These are phyloP conservation scores for Microcaecilia unicolor DNA, from an alignment of 2,797 vertebrate species.

Conservation along the genomic window DNA sequence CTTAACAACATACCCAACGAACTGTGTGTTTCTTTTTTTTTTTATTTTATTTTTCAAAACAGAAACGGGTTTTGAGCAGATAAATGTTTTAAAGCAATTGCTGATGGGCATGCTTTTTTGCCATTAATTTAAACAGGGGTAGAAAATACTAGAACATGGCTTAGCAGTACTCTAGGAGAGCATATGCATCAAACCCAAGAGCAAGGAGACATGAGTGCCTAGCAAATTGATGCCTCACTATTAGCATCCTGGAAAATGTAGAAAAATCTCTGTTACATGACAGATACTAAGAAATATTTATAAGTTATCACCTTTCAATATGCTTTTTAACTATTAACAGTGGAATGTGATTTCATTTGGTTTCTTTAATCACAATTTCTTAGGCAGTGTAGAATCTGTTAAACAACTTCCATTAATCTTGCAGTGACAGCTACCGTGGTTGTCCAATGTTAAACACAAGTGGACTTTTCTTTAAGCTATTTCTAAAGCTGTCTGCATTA, in stretches of 20 bases:
- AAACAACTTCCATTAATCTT: constrained; percentile 51
- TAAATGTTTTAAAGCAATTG: constrained; percentile 34
- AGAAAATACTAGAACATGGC: constrained; percentile 43
- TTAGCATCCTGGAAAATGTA: constrained; percentile 30
- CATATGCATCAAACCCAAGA: constrained; percentile 25
- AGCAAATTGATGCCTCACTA: too few species aligned
- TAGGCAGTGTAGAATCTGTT: constrained; percentile 48
- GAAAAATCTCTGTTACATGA: too few species aligned
- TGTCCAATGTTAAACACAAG: constrained; percentile 55
- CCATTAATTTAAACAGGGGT: constrained; percentile 53
- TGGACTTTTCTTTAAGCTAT: constrained; percentile 58
- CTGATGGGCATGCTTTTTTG: constrained; percentile 43
- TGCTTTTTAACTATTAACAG: constrained; percentile 4
- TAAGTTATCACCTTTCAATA: background rate
- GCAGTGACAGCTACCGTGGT: constrained; percentile 48
- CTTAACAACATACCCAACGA: too few species aligned
- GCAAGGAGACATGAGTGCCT: too few species aligned
- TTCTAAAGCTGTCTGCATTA: constrained; percentile 58
- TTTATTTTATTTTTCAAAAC: constrained; percentile 5
- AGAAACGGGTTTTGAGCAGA: constrained; percentile 35
- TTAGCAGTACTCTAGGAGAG: constrained; percentile 27
- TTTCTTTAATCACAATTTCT: constrained; percentile 27
- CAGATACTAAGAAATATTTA: background rate
- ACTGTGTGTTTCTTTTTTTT: constrained; percentile 21
- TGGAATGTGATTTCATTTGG: background rate